Evolutionary conservation across 2,797 vertebrate genomes (phyloP).

Genomic region (Sus cebifrons): DNA sequence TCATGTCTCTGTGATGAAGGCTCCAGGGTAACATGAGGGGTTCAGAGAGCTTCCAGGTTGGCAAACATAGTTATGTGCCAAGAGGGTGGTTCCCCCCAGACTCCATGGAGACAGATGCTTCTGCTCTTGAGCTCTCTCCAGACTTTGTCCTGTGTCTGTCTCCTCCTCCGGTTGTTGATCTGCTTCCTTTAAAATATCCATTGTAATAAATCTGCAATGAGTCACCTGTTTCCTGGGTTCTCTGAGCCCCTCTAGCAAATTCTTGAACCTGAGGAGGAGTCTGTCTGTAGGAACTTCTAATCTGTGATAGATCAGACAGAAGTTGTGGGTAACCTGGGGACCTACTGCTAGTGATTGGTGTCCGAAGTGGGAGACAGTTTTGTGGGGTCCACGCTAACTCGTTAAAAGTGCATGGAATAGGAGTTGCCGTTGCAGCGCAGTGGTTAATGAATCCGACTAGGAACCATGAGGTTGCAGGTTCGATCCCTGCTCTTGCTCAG

Average conservation of each 20-base stretch:
- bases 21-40: neutral
- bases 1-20: neutral
- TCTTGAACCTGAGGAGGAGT: neutral
- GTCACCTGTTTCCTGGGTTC: neutral
- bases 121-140: neutral
- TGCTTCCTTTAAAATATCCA: neutral
- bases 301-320: neutral
- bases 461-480: too few relatives aligned
- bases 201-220: neutral
- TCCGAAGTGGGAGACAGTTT: neutral
- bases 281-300: neutral
- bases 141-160: too few relatives aligned
- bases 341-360: too few relatives aligned
- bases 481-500: too few relatives aligned
- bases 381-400: neutral
- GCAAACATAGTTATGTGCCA: accelerated
- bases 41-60: neutral
- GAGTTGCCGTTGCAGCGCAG: too few relatives aligned
- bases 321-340: neutral
- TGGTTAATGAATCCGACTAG: too few relatives aligned
- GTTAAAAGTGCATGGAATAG: neutral
- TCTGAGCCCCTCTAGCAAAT: neutral
- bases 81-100: neutral
- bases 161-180: neutral
- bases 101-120: neutral